These are phyloP conservation scores for Leptinotarsa juncta DNA, from an alignment of 2,888 invertebrate genomes.

Conservation along the genomic window DNA sequence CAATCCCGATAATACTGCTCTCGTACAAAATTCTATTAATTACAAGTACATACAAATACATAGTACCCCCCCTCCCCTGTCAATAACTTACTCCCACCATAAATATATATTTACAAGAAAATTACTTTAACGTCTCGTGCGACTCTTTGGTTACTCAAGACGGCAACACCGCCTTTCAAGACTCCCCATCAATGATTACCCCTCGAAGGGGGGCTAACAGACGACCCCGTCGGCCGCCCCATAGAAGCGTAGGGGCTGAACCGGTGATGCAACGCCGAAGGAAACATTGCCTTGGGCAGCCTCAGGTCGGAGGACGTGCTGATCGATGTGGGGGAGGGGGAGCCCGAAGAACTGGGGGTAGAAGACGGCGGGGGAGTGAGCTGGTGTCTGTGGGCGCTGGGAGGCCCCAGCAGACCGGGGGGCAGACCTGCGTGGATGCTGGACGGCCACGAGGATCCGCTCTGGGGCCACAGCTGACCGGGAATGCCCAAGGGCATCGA, in stretches of 20 bases:
- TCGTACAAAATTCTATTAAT: conserved; percentile 54
- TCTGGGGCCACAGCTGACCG: conserved; percentile 66
- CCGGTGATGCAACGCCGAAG: conserved; percentile 64
- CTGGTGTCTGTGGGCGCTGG: conserved; percentile 62
- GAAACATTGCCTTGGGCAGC: conserved; percentile 66
- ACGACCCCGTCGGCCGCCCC: conserved; percentile 51
- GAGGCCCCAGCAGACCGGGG: conserved; percentile 63
- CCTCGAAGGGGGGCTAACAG: conserved; percentile 55
- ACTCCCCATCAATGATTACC: conserved; percentile 55
- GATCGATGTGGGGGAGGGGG: conserved; percentile 68
- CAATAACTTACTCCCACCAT: conserved; percentile 28
- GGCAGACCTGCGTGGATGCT: conserved; percentile 63
- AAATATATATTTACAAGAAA: conserved; percentile 47
- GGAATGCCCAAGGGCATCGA: conserved; percentile 62
- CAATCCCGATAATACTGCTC: conserved; percentile 57
- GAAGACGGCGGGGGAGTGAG: conserved; percentile 65
- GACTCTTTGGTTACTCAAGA: conserved; percentile 57
- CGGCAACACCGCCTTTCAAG: conserved; percentile 23
- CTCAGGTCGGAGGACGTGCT: conserved; percentile 62
- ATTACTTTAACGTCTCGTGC: conserved; percentile 54
- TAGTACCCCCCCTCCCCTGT: conserved; percentile 12
- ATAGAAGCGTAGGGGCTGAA: conserved; percentile 66
- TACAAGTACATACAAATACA: conserved; percentile 52
- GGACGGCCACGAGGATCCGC: conserved; percentile 59
- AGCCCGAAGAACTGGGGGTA: conserved; percentile 73